These are phyloP conservation scores for Pterocles gutturalis DNA, from an alignment of 2,113 vertebrate genomes.

Conservation along the genomic window DNA sequence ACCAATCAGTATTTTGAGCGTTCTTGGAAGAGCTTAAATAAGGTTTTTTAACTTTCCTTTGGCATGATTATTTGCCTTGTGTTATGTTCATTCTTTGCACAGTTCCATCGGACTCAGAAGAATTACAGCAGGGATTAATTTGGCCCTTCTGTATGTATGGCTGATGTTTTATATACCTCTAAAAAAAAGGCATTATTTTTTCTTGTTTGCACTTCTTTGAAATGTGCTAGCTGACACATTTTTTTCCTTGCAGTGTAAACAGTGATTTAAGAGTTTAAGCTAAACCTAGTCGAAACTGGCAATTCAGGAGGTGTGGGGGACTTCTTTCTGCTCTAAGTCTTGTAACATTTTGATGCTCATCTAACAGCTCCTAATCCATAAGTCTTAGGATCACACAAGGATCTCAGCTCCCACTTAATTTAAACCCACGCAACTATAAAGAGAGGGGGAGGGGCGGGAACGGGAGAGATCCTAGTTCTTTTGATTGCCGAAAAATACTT, in stretches of 20 bases:
- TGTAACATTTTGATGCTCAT: not conserved
- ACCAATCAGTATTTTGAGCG: not conserved
- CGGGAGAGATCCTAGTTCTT: not conserved
- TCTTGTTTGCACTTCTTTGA: not conserved
- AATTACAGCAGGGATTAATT: not conserved
- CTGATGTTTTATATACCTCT: not conserved
- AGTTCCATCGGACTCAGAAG: not conserved
- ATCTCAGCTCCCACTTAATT: not conserved
- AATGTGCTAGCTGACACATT: not conserved
- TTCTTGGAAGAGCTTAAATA: not conserved
- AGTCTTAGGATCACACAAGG: not conserved
- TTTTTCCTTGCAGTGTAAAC: not conserved
- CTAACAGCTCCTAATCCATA: not conserved
- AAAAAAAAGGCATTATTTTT: not conserved
- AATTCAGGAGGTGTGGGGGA: not conserved
- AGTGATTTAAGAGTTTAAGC: not conserved
- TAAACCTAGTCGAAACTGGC: not conserved
- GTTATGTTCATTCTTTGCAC: not conserved
- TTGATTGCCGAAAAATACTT: not conserved
- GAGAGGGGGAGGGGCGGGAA: not conserved
- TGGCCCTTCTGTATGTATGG: not conserved
- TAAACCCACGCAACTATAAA: not conserved
- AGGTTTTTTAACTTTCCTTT: not conserved
- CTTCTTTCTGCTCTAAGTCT: not conserved
- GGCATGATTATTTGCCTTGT: not conserved